A percentile compares a stretch with the other conserved stretches of the same genome.
These are phyloP conservation scores for Bombus haemorrhoidalis DNA, from an alignment of 1,140 invertebrate genomes.

Conservation along the genomic window DNA sequence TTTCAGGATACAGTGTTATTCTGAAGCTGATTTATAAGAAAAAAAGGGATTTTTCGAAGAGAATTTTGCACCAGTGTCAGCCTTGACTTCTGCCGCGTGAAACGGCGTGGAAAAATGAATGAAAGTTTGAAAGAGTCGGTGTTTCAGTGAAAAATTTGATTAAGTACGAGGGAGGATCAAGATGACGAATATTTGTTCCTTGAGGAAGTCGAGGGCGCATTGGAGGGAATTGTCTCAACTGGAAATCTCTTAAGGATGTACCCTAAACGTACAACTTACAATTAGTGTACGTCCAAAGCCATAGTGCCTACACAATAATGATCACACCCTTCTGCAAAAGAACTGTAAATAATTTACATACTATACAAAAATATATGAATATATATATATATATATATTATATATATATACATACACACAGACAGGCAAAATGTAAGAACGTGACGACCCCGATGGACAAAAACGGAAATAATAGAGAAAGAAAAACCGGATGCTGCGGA, in stretches of 20 bases:
- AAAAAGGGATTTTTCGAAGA: constrained; percentile 71
- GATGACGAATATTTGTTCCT: constrained; percentile 38
- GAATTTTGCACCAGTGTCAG: constrained; percentile 54
- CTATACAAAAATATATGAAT: constrained; percentile 67
- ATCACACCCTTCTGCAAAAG: constrained; percentile 78
- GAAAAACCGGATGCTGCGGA: constrained; percentile 53
- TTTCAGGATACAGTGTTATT: constrained; percentile 74
- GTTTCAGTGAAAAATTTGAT: neutral
- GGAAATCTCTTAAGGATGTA: constrained; percentile 80
- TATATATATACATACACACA: constrained; percentile 61
- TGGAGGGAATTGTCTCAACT: constrained; percentile 54
- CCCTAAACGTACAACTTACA: constrained; percentile 79
- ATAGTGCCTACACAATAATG: constrained; percentile 82
- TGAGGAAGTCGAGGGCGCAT: constrained; percentile 49
- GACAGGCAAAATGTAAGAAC: constrained; percentile 47
- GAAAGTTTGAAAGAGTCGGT: neutral
- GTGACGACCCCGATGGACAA: constrained; percentile 35
- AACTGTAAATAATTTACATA: constrained; percentile 81
- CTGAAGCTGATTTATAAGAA: constrained; percentile 72
- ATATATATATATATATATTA: constrained; percentile 77
- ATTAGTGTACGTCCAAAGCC: constrained; percentile 82
- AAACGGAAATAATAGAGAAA: constrained; percentile 17
- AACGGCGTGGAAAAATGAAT: neutral
- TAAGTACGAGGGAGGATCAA: neutral
- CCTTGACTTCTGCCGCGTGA: constrained; percentile 35